Evolutionary conservation across 2,797 vertebrate genomes (phyloP).

Genomic region (Uromys caudimaculatus): DNA sequence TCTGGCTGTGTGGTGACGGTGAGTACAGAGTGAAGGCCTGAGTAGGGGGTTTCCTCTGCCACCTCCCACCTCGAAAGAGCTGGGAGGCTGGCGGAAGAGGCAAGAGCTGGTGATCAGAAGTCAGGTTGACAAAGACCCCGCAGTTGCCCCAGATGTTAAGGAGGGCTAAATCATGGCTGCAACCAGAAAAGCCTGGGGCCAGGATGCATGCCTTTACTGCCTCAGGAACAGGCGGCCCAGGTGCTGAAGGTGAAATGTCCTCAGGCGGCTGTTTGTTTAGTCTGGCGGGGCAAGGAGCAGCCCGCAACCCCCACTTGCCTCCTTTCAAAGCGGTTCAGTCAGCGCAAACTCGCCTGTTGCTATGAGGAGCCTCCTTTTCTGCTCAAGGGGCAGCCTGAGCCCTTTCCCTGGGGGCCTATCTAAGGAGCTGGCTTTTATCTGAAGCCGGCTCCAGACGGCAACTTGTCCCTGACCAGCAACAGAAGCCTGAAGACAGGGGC

Average conservation of each 20-base stretch:
- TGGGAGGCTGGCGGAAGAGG: neutral
- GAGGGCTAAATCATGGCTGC: neutral
- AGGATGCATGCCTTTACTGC: slow-evolving; percentile 63
- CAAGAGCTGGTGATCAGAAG: slow-evolving; percentile 12
- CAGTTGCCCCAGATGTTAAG: slow-evolving; percentile 59
- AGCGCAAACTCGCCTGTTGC: slow-evolving; percentile 63
- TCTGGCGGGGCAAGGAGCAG: slow-evolving; percentile 67
- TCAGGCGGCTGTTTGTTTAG: slow-evolving; percentile 81
- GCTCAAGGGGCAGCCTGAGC: slow-evolving; percentile 55
- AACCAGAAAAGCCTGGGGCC: neutral
- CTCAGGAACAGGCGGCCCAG: slow-evolving; percentile 64
- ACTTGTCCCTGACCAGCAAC: slow-evolving; percentile 1
- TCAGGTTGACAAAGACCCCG: slow-evolving; percentile 61
- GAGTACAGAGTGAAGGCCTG: neutral
- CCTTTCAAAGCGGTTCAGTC: slow-evolving; percentile 68
- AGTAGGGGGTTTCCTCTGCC: slow-evolving; percentile 15
- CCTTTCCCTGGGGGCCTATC: slow-evolving; percentile 73
- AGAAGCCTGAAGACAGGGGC: neutral
- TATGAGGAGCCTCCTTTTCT: slow-evolving; percentile 73
- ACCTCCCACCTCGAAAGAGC: slow-evolving; percentile 26
- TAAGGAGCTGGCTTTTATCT: slow-evolving; percentile 69
- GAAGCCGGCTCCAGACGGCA: slow-evolving; percentile 51
- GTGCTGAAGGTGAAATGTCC: slow-evolving; percentile 83
- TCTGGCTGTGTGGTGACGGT: neutral
- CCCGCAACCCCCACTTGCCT: slow-evolving; percentile 35